These are phyloP conservation scores for Leptonema lineaticorne DNA, from an alignment of 1,140 invertebrate species.

Conservation along the genomic window DNA sequence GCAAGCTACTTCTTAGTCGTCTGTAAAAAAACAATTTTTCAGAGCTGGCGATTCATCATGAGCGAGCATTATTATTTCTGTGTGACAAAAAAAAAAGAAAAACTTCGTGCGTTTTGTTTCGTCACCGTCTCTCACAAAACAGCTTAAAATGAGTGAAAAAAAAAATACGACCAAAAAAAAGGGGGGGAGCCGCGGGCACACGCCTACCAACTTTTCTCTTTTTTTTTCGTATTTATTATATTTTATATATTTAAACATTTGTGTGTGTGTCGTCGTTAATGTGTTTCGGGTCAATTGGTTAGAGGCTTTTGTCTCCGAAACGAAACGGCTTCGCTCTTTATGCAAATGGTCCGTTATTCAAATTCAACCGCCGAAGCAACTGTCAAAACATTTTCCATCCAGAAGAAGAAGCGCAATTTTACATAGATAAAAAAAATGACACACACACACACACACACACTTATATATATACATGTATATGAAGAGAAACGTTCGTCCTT, in stretches of 20 bases:
- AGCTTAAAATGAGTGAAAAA: too few relatives aligned
- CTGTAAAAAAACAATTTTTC: constrained; percentile 12
- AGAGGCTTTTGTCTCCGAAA: constrained; percentile 24
- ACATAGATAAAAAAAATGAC: too few relatives aligned
- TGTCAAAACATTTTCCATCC: constrained; percentile 39
- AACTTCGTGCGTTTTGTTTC: constrained; percentile 19
- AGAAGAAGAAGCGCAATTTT: neutral
- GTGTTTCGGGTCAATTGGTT: constrained; percentile 25
- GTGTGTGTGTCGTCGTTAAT: too few relatives aligned
- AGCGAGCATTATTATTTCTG: constrained; percentile 7
- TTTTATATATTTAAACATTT: neutral
- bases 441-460: too few relatives aligned
- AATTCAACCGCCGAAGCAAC: constrained; percentile 33
- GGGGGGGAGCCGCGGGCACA: constrained; percentile 7
- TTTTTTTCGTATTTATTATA: constrained; percentile 6
- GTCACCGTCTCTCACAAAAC: constrained; percentile 14
- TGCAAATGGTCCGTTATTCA: constrained; percentile 36
- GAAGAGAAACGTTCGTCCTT: too few relatives aligned
- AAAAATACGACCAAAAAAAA: too few relatives aligned
- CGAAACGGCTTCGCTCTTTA: constrained; percentile 29
- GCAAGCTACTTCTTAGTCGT: constrained; percentile 9
- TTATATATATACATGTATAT: too few relatives aligned
- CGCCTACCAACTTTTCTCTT: constrained; percentile 22
- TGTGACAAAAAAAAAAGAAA: constrained; percentile 1
- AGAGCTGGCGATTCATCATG: constrained; percentile 12